Evolutionary conservation across 2,888 invertebrate species (phyloP), one percentile per base, ranked within the genome.

Genomic region (Graphium colonna): DNA sequence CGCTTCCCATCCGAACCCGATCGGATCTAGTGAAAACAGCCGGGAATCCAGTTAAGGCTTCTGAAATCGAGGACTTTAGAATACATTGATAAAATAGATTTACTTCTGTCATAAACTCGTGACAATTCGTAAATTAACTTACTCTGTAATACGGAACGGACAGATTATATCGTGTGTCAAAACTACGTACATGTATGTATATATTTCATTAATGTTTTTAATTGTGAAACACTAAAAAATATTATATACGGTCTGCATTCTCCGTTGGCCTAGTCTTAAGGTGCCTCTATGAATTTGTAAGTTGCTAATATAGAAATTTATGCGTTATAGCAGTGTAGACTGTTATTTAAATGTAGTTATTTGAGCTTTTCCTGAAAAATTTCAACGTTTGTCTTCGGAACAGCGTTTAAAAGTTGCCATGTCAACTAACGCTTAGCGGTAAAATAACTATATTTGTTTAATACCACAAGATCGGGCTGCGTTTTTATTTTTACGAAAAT

Each of bases 11-110:
- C 71, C 84, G 33, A 82, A 73, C 55, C 62, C 67, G 10, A 69
- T 84, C 13, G 91, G 93, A 44, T 92, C 93, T 62, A 93, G 92
- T 69, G 94, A 94, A 72, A 94, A 94, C 72, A 94, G 94, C 71
- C 90, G 94, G 61, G 94, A 94, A 75, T 94, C 94, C 44, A 93
- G 91, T 71, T 91, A 91, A 80, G 68, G 61, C 48, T 33, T 51
- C 42, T 10, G 12, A 42, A 21, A 36, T 48, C 51, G 55, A 53
- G 33, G 55, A 52, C 59, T 50, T 16, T 40, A 46, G 28, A 46
- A 38, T 42, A 53, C 13, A 39, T 31, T 16, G 8, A 36, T 7
- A 39, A 21, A 46, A 33, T 52, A 42, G 28, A 36, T 31, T 49
- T 48, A n/a, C 26, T 38, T 43, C n/a, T 39, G 38, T 44, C 15